Evolutionary conservation across 2,113 vertebrate genomes (phyloP), one percentile per base, ranked within the genome.

Genomic region (Progne subis): DNA sequence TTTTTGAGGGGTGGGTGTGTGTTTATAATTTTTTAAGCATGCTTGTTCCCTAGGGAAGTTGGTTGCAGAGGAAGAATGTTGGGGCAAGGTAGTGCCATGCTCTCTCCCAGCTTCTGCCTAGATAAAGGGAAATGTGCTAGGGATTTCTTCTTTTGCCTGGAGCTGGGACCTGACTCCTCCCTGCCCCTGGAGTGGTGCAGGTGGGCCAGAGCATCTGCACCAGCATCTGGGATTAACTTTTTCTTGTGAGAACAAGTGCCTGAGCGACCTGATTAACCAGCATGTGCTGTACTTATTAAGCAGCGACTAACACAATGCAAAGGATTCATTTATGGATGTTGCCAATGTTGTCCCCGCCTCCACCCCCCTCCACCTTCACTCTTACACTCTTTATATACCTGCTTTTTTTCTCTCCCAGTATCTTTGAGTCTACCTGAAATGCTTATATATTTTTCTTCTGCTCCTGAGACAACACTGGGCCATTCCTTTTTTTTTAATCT

Each of bases 21-120:
- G 63, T 79, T 72, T 49, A 9, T 32, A 9, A 5, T 20, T 57
- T 80, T 53, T 43, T 49, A 44, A 20, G 15, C 4, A 5, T 0
- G 4, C 39, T 65, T 69, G 6, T 7, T 50, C 32, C 12, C 5
- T 12, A 3, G n/a, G 55, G 37, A 15, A n/a, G 11, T 34, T 13
- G 5, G 8, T 11, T 68, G 13, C 12, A 9, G 64, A 37, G 79
- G 59, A 41, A 39, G 50, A 75, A 39, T 6, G 61, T 31, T 0
- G 8, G 28, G 20, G 37, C 0, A 20, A 59, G 53, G 11, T 5
- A 17, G n/a, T 4, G 21, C 21, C 20, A 0, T 0, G 1, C 34
- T 60, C 23, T 83, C 26, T 34, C 29, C 53, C 28, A 29, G 61
- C 32, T 63, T 37, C 23, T 92, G 59, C 64, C 60, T 12, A 14